Evolutionary conservation across 2,888 invertebrate species (phyloP), one percentile per base, ranked within the genome.

Genomic region (Mythimna albipuncta): DNA sequence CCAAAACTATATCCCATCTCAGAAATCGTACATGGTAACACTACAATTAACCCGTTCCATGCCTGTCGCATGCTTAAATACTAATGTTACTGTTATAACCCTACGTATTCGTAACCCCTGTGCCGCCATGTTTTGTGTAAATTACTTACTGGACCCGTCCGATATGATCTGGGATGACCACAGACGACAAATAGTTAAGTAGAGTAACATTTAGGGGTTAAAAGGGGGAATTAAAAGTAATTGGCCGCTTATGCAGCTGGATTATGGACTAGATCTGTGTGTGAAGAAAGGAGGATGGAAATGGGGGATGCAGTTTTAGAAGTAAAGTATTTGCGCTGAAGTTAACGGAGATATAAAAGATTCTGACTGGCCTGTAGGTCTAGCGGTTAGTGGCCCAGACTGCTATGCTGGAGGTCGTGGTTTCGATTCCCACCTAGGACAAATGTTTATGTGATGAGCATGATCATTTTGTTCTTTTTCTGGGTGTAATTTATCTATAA

Each of bases 11-110:
- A 54, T 80, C 79, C 66, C 41, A 35, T 6, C 41, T 55, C 35
- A 38, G 32, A 2, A 54, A 19, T 0, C 26, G 11, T 10, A 35
- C 35, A 80, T 84, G 82, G 81, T 35, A 44, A 75, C 82, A 58
- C 11, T 65, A 81, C 35, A 63, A 76, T 83, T 82, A 76, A 82
- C 83, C 80, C 77, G 77, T 66, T 71, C 69, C 72, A 66, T 78
- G 80, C 72, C 81, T 79, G 71, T 78, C 79, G 87, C 78, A 79
- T 81, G 82, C 79, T 87, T 87, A 87, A 87, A 87, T 86, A 87
- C 83, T 86, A 87, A 87, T 83, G 87, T 87, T 84, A 88, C 81
- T 84, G 77, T 86, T 88, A 87, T 84, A 81, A 73, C 83, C 79
- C 69, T 69, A 68, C 75, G 75, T 80, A 85, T 87, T 77, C 79